These are phyloP conservation scores for Bombus confusus DNA, from an alignment of 1,140 invertebrate species.

Conservation along the genomic window DNA sequence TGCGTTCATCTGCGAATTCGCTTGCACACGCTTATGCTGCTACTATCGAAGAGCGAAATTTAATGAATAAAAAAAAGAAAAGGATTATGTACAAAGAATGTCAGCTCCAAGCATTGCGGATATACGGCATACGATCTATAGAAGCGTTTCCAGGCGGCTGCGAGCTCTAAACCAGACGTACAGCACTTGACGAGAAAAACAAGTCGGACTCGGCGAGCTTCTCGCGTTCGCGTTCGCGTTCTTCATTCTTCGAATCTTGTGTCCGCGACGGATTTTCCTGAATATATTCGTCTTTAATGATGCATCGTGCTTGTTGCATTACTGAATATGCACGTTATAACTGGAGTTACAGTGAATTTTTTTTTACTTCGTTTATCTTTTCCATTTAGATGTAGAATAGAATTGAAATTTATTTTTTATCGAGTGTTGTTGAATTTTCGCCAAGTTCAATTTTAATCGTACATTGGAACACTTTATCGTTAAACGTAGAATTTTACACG, in stretches of 20 bases:
- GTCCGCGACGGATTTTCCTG: neutral
- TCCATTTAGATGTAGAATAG: neutral
- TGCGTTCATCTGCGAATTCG: constrained; percentile 44
- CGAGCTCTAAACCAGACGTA: constrained; percentile 52
- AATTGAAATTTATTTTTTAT: neutral
- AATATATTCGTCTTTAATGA: neutral
- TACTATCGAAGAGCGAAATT: constrained; percentile 33
- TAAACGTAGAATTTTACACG: neutral
- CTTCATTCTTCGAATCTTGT: neutral
- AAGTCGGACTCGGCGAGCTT: constrained; percentile 18
- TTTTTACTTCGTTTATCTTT: neutral
- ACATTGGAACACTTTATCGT: neutral
- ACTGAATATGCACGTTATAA: neutral
- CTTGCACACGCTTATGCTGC: constrained; percentile 31
- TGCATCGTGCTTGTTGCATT: neutral
- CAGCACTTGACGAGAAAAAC: constrained; percentile 31
- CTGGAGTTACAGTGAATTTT: neutral
- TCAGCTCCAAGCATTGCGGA: constrained; percentile 55
- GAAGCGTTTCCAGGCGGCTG: constrained; percentile 55
- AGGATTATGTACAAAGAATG: constrained; percentile 7
- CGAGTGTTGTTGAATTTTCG: neutral
- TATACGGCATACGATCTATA: constrained; percentile 51
- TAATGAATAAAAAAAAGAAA: constrained; percentile 2
- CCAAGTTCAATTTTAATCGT: neutral
- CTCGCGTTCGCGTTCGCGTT: neutral